A percentile compares a stretch with the other conserved stretches of the same genome.
Evolutionary conservation across 2,797 vertebrate genomes (phyloP).

Genomic region (Pelobates cultripes): DNA sequence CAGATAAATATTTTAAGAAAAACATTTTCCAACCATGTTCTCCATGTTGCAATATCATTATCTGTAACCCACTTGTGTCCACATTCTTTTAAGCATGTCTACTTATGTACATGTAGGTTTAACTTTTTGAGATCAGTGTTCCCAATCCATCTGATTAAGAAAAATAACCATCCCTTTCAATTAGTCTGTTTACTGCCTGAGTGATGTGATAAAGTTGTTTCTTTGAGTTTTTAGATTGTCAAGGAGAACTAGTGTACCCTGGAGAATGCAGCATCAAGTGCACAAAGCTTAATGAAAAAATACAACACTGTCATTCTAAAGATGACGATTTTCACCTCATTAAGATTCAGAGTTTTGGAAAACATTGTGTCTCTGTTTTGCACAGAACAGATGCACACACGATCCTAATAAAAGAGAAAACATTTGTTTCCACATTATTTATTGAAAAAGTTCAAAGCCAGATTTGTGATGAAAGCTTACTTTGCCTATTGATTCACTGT

Average conservation of each 20-base stretch:
- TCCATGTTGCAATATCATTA: not conserved
- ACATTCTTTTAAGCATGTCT: not conserved
- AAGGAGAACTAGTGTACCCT: slow-evolving; percentile 47
- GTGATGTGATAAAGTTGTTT: slow-evolving; percentile 53
- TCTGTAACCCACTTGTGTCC: not conserved
- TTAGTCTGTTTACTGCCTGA: slow-evolving; percentile 50
- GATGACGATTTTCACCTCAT: slow-evolving; percentile 56
- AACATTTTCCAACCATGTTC: no score
- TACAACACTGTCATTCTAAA: slow-evolving; percentile 56
- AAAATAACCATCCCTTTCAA: slow-evolving; percentile 40
- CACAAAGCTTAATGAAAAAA: slow-evolving; percentile 58
- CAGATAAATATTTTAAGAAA: no score
- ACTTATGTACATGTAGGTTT: not conserved
- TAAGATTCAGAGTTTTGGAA: slow-evolving; percentile 57
- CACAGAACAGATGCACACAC: slow-evolving; percentile 39
- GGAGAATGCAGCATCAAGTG: slow-evolving; percentile 54
- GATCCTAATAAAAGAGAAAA: slow-evolving; percentile 56
- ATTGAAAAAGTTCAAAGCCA: slow-evolving; percentile 25
- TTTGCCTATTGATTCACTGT: slow-evolving; percentile 11
- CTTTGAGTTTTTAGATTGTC: slow-evolving; percentile 52
- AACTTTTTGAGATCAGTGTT: slow-evolving; percentile 14
- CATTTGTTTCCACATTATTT: slow-evolving; percentile 51
- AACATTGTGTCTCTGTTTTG: slow-evolving; percentile 38
- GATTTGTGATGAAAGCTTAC: slow-evolving; percentile 30
- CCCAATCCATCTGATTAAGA: slow-evolving; percentile 18